phyloP scores from a whole-genome alignment of 2,113 vertebrate species.

The Ariopsis seemanni region DNA sequence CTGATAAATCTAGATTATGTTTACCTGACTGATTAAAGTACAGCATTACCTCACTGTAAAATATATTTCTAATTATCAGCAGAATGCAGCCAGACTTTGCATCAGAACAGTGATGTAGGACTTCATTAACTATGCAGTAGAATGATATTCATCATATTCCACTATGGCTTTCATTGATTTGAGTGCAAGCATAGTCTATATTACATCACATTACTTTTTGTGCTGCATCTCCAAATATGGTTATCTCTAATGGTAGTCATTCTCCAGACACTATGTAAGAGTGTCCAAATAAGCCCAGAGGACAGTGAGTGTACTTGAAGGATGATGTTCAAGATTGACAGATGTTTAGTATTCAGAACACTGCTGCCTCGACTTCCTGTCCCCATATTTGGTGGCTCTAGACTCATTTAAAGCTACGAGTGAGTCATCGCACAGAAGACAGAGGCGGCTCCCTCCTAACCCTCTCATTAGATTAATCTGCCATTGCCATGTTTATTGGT shows the following conservation, averaged over 20 bases:
- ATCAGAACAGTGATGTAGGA: not conserved
- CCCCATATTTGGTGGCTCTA: constrained; percentile 45
- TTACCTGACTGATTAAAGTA: not conserved
- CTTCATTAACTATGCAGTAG: constrained; percentile 8
- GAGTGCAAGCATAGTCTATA: not conserved
- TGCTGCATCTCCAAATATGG: constrained; percentile 13
- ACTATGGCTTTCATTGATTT: constrained; percentile 1
- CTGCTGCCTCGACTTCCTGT: constrained; percentile 6
- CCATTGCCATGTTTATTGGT: constrained; percentile 70
- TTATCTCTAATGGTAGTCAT: constrained; percentile 7
- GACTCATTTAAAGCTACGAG: constrained; percentile 62
- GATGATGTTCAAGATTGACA: constrained; percentile 60
- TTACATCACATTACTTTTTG: constrained; percentile 12
- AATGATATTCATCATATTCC: constrained; percentile 10
- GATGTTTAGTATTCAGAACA: constrained; percentile 66
- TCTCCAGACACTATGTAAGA: constrained; percentile 59
- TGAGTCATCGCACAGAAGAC: constrained; percentile 68
- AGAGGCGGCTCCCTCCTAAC: constrained; percentile 60
- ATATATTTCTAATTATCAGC: not conserved
- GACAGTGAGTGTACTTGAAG: constrained; percentile 59
- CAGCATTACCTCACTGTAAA: not conserved
- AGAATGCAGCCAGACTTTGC: constrained; percentile 8
- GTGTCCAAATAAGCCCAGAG: constrained; percentile 60
- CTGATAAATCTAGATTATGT: not conserved
- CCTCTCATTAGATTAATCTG: constrained; percentile 67